phyloP scores from a whole-genome alignment of 2,888 invertebrate genomes.

The Orthosia incerta region DNA sequence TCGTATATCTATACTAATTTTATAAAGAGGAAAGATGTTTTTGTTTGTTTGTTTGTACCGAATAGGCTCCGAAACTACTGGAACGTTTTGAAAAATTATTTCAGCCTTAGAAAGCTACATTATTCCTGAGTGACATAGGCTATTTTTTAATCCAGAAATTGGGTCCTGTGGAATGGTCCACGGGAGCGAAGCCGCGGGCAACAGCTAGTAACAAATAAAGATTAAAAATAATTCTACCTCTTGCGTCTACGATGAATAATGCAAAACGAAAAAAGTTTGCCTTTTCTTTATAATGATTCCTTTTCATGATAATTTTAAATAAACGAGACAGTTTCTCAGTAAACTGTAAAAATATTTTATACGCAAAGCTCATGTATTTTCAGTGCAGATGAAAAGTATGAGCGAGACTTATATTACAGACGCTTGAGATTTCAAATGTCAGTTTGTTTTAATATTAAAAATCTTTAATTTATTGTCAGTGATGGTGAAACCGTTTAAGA shows the following conservation, averaged over 20 bases:
- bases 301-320: constrained; percentile 14
- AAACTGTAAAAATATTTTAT: constrained; percentile 36
- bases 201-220: neutral
- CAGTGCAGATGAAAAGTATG: constrained; percentile 28
- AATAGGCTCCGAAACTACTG: too few species aligned
- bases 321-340: constrained; percentile 36
- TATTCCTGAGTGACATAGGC: too few species aligned
- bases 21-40: too few species aligned
- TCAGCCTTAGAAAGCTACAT: too few species aligned
- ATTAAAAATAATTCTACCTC: constrained; percentile 1
- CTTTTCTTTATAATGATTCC: too few species aligned
- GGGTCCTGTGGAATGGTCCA: too few species aligned
- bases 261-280: constrained; percentile 16
- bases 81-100: too few species aligned
- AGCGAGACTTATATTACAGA: constrained; percentile 16
- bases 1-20: neutral
- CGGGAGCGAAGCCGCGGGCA: too few species aligned
- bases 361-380: constrained; percentile 24
- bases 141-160: too few species aligned
- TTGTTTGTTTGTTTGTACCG: too few species aligned
- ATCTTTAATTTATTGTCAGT: constrained; percentile 34
- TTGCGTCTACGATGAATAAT: constrained; percentile 27
- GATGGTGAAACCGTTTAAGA: constrained; percentile 24
- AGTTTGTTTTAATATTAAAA: constrained; percentile 34
- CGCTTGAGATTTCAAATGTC: constrained; percentile 15